A percentile compares a stretch with the other conserved stretches of the same genome.
Conservation (phyloP, 2,888 invertebrate species). For the Chaitophorus viminalis region DNA sequence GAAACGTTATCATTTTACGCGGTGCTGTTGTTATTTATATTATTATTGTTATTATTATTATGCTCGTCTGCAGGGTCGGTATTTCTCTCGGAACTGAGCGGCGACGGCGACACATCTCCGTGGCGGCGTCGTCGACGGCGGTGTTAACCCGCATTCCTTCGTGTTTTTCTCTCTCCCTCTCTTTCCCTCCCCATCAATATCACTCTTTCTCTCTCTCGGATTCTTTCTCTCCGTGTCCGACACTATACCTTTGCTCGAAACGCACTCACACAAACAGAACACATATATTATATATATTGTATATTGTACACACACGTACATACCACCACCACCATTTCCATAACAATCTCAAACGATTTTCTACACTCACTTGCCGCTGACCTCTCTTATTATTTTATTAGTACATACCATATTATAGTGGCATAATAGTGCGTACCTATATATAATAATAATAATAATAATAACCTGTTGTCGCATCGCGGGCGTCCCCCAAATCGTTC, state of each 20-base stretch:
- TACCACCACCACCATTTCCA: slow-evolving; percentile 39
- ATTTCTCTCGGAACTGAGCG: slow-evolving; percentile 18
- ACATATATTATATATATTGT: background rate
- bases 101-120: background rate
- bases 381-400: background rate
- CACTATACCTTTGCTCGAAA: slow-evolving; percentile 9
- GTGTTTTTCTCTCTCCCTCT: slow-evolving; percentile 11
- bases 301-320: background rate
- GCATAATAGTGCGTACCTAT: background rate
- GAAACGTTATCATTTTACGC: slow-evolving; percentile 29
- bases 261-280: background rate
- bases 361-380: slow-evolving; percentile 1
- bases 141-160: slow-evolving; percentile 52
- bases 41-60: background rate
- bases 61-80: slow-evolving; percentile 42
- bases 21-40: background rate
- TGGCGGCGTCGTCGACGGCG: background rate
- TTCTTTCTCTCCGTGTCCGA: background rate
- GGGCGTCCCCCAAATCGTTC: background rate
- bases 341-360: slow-evolving; percentile 46
- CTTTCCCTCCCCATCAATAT: background rate
- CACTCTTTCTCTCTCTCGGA: background rate
- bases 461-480: background rate
- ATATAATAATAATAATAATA: background rate
- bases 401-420: background rate